A percentile compares a stretch with the other conserved stretches of the same genome.
phyloP scores from a whole-genome alignment of 2,888 invertebrate species.

The Rotaria socialis region DNA sequence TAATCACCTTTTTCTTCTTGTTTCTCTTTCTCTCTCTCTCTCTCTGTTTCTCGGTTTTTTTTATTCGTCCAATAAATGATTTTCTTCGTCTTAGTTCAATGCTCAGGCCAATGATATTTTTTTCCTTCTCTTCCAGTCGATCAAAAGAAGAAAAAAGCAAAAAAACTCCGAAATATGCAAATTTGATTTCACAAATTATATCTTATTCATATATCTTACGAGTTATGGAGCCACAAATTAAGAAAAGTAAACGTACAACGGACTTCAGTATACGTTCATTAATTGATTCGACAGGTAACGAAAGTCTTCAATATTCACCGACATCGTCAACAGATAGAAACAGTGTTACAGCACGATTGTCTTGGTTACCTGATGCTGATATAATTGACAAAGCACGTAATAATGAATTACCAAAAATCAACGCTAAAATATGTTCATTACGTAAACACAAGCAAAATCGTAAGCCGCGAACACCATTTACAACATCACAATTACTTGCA shows the following conservation, averaged over 20 bases:
- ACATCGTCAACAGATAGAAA: not conserved
- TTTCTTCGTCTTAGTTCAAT: conserved; percentile 2
- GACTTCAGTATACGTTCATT: conserved; percentile 34
- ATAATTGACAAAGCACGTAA: conserved; percentile 35
- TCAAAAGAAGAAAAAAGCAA: not conserved
- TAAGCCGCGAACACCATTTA: conserved; percentile 91
- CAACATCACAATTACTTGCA: conserved; percentile 82
- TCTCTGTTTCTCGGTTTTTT: no score
- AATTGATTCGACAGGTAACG: conserved; percentile 21
- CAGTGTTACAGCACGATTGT: not conserved
- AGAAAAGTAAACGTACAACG: not conserved
- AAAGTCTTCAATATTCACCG: conserved; percentile 29
- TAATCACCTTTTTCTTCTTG: not conserved
- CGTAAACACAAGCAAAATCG: conserved; percentile 90
- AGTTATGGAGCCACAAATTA: not conserved
- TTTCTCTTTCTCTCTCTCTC: no score
- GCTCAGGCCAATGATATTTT: not conserved
- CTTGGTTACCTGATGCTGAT: conserved; percentile 31
- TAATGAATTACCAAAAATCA: conserved; percentile 44
- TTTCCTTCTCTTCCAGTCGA: not conserved
- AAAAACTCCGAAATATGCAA: not conserved
- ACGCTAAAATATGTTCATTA: conserved; percentile 43
- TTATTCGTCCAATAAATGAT: not conserved
- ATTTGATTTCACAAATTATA: conserved; percentile 5
- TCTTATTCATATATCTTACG: not conserved